phyloP scores from a whole-genome alignment of 2,888 invertebrate genomes.

The Altica lythri region DNA sequence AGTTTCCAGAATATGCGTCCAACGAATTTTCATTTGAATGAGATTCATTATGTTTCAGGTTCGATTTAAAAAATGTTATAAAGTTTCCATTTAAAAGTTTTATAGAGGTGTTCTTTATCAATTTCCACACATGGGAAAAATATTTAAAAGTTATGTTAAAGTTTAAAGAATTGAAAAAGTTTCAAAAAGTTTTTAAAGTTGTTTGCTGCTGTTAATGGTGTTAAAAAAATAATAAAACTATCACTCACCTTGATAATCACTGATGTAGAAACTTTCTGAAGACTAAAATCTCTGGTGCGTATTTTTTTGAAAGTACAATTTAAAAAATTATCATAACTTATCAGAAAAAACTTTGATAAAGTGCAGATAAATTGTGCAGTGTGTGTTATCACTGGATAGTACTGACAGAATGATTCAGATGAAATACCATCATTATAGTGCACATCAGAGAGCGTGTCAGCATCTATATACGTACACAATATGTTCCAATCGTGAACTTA shows the following conservation, averaged over 20 bases:
- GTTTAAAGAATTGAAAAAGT: background rate
- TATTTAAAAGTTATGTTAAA: too few species aligned
- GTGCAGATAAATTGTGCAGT: background rate
- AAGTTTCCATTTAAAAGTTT: too few species aligned
- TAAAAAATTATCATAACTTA: constrained; percentile 7
- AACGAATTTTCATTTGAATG: too few species aligned
- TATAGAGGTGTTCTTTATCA: too few species aligned
- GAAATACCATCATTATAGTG: constrained; percentile 42
- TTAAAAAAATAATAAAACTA: background rate
- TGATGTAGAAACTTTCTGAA: background rate
- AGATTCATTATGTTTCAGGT: too few species aligned
- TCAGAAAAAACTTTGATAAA: background rate
- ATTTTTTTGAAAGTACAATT: background rate
- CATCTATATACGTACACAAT: constrained; percentile 39
- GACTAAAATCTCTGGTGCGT: too few species aligned
- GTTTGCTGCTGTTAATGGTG: background rate
- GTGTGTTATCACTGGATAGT: constrained; percentile 31
- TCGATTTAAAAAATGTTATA: too few species aligned
- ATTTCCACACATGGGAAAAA: too few species aligned
- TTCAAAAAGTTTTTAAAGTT: background rate
- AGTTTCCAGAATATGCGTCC: too few species aligned
- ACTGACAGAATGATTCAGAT: constrained; percentile 38
- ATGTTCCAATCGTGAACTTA: constrained; percentile 44
- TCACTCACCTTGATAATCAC: constrained; percentile 1
- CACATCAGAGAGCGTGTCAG: constrained; percentile 29